These are phyloP conservation scores for Betta splendens DNA, from an alignment of 2,797 vertebrate genomes.

Conservation along the genomic window DNA sequence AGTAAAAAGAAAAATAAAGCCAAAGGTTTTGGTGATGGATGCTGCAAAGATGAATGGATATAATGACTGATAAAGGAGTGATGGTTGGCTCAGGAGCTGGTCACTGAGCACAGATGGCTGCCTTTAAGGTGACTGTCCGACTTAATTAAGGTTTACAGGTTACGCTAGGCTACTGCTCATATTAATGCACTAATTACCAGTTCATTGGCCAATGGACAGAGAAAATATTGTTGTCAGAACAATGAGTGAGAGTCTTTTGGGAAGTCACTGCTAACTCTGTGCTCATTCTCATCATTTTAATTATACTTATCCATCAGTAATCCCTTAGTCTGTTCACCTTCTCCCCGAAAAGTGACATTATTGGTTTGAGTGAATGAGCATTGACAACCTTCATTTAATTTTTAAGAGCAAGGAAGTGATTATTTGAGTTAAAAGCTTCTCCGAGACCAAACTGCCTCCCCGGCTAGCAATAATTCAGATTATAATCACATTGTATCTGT, in stretches of 20 bases:
- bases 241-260: conserved; percentile 67
- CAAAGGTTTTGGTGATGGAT: conserved; percentile 52
- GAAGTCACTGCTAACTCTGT: conserved; percentile 50
- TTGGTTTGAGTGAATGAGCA: conserved; percentile 47
- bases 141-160: conserved; percentile 84
- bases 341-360: conserved; percentile 23
- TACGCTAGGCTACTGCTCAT: conserved; percentile 75
- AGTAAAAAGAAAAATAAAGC: conserved; percentile 58
- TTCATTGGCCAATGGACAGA: conserved; percentile 74
- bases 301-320: conserved; percentile 39
- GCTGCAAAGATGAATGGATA: conserved; percentile 56
- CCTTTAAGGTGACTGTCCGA: conserved; percentile 75
- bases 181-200: conserved; percentile 80
- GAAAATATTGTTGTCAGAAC: conserved; percentile 80
- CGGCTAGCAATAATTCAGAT: conserved; percentile 68
- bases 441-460: conserved; percentile 56
- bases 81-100: conserved; percentile 54
- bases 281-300: conserved; percentile 47
- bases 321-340: conserved; percentile 16
- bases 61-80: conserved; percentile 59
- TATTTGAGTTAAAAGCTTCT: conserved; percentile 67
- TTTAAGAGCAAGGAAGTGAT: conserved; percentile 57
- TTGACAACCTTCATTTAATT: conserved; percentile 49
- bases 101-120: conserved; percentile 50
- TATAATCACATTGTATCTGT: conserved; percentile 72